A percentile compares a stretch with the other conserved stretches of the same genome.
phyloP scores from a whole-genome alignment of 2,113 vertebrate genomes.

The Tringa solitaria region DNA sequence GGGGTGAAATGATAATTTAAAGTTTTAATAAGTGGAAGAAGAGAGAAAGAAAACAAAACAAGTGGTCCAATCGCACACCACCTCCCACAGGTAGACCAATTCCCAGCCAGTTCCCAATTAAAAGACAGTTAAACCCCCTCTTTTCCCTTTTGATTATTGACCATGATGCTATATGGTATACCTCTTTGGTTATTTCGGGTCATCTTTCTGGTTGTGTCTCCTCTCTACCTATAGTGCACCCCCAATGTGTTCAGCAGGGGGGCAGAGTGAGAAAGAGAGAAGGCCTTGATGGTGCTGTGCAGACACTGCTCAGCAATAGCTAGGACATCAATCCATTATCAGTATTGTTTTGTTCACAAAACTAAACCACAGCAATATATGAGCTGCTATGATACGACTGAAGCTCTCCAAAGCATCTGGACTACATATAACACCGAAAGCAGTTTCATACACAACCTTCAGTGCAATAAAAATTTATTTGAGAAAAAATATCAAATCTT shows the following conservation, averaged over 20 bases:
- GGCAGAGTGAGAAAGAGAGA: not conserved
- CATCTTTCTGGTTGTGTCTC: not conserved
- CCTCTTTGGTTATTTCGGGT: not conserved
- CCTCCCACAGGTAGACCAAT: not conserved
- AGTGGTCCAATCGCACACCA: not conserved
- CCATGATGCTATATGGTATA: no score
- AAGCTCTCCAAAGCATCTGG: not conserved
- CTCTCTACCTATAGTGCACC: not conserved
- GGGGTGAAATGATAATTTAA: not conserved
- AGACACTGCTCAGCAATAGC: not conserved
- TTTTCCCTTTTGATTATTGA: not conserved
- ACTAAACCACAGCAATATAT: not conserved
- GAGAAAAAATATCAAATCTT: not conserved
- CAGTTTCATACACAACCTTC: not conserved
- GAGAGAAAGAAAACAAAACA: not conserved
- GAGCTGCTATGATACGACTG: not conserved
- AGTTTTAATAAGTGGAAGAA: not conserved
- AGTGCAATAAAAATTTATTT: not conserved
- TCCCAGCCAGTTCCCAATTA: not conserved
- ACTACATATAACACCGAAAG: not conserved
- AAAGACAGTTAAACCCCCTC: fast-evolving
- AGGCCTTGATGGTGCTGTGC: not conserved
- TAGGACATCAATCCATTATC: not conserved
- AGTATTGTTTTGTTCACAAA: not conserved
- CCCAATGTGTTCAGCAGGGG: fast-evolving